Base-by-base conservation (phyloP, 2,113 vertebrate genomes). In the Nothocercus nigrocapillus region DNA sequence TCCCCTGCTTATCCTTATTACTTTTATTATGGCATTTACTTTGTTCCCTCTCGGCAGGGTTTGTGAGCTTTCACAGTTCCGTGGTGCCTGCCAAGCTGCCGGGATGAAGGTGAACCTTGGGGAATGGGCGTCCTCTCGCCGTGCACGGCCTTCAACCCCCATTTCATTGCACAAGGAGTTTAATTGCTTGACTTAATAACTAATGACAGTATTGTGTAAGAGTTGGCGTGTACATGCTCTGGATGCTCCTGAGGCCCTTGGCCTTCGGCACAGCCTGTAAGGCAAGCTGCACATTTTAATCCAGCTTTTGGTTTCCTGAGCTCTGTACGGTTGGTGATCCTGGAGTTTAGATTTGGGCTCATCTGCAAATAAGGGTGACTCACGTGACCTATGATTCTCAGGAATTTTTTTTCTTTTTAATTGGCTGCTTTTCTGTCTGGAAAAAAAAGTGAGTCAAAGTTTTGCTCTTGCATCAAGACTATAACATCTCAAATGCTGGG, bases 391-490 rank as follows among this genome's bases (percentile, higher is more conserved):
- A 59, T 0, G 19, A 47, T 16, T 68, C 34, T 82, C 70, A 81
- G 92, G 83, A 92, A 96, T 67, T 11, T 17, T 0, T 86, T 84
- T 88, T 53, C 38, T 76, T n/a, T 72, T 21, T 40, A 89, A 40
- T 4, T 84, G 85, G 49, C 84, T 88, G 72, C 47, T 91, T 78
- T 93, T 90, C 74, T 93, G 80, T 34, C 74, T 92, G 74, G 77
- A 79, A 61, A 10, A 44, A 89, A 66, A 63, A 87, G 40, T 0
- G 8, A 89, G 16, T 87, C 77, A 40, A 69, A 62, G 66, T 76
- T 90, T 83, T 79, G 80, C 54, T 93, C 40, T 75, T 69, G 24
- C 2, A 3, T 36, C 44, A 66, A 1, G 45, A 42, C 34, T 38
- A 24, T 62, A 69, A 44, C 66, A 62, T 89, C 95, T 92, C 73